These are phyloP conservation scores for western clawed frog (Xenopus tropicalis) DNA, from an alignment of 2,113 vertebrate genomes.

Conservation along the genomic window UCB_Xtro_10.0 CM004445.2:50486001-50486500, in stretches of 20 bases:
- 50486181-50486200: no score
- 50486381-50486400: constrained; percentile 51
- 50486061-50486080: no score
- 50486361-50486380: constrained; percentile 23
- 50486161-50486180: no score
- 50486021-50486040: no score
- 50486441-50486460: constrained; percentile 60
- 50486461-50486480: no score
- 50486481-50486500: not conserved
- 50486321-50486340: constrained; percentile 85
- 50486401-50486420: not conserved
- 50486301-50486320: constrained; percentile 85
- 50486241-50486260: constrained; percentile 93
- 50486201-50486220: no score
- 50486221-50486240: constrained; percentile 49
- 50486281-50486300: constrained; percentile 83
- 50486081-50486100: no score
- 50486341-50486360: constrained; percentile 62
- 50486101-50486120: no score
- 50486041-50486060: no score
- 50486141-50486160: no score
- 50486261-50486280: constrained; percentile 86
- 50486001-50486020: no score
- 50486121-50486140: no score
- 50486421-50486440: constrained; percentile 65